Base-by-base conservation (phyloP, 2,888 invertebrate species). In the Melinopterus prodromus region DNA sequence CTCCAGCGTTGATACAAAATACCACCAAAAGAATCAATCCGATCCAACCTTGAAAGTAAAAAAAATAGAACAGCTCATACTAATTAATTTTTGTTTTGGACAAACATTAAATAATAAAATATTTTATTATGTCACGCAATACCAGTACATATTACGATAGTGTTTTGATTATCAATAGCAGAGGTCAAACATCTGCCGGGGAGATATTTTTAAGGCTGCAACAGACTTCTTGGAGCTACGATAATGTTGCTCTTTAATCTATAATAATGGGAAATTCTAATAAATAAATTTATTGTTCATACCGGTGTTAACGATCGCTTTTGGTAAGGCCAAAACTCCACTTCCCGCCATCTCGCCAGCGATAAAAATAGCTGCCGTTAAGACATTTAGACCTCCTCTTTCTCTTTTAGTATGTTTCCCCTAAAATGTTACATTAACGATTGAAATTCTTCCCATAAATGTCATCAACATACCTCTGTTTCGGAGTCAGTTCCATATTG, bases 331-430 rank as follows among this genome's bases (percentile, higher is more conserved):
- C 82, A 95, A 88, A n/a, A 94, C 92, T 0, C 94, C 94, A 84
- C 93, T 93, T 71, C 94, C 94, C 0, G 94, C 94, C 92, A 94
- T 93, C 88, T 94, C 94, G 0, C 94, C 94, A 0, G 92, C 92
- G 71, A 94, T 91, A 84, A 94, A 92, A 80, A 94, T 88, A 0
- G 93, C 91, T 0, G 94, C 92, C 81, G 92, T 88, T 14, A 90
- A 81, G 16, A 91, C 86, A 78, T 86, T 88, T 14, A 91, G 84
- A 0, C 91, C 91, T 83, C 37, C 37, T 36, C 87, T 83, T 80
- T 26, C 70, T 78, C 35, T 77, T 53, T 53, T 53, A 53, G 12
- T 12, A 1, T 53, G 53, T 53, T 53, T 53, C 12, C 53, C 53
- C 53, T 53, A 12, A 53, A 53, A 53, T 12, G 6, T 9, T 71